Evolutionary conservation across 2,888 invertebrate species (phyloP).

Genomic region (Slavum lentiscoides): DNA sequence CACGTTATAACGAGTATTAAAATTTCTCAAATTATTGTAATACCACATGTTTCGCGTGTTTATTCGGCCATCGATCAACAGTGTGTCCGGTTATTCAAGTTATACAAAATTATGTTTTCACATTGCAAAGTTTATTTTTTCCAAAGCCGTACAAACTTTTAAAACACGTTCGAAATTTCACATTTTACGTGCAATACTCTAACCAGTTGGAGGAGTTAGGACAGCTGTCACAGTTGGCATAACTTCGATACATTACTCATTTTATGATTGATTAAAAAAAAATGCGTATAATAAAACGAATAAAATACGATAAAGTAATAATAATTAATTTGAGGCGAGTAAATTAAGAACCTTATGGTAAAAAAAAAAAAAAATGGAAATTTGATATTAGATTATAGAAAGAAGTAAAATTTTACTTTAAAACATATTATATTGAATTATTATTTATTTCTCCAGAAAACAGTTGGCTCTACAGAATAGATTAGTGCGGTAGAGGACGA

Average conservation of each 20-base stretch:
- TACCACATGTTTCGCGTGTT: too few species aligned
- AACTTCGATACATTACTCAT: constrained; percentile 33
- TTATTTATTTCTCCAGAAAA: too few species aligned
- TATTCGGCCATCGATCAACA: constrained; percentile 27
- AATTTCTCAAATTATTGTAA: too few species aligned
- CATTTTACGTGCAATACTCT: constrained; percentile 11
- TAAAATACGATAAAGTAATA: background rate
- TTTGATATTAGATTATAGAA: too few species aligned
- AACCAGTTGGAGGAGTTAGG: constrained; percentile 22
- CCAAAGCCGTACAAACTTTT: constrained; percentile 15
- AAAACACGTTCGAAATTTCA: constrained; percentile 7
- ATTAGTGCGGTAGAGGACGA: too few species aligned
- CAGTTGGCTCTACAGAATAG: too few species aligned
- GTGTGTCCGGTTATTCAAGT: background rate
- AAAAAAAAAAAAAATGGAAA: background rate
- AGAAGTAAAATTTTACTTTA: too few species aligned
- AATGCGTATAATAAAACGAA: constrained; percentile 5
- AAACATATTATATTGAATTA: too few species aligned
- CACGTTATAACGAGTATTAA: too few species aligned
- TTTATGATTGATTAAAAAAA: constrained; percentile 30
- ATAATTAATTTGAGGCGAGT: background rate
- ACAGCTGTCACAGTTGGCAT: constrained; percentile 23
- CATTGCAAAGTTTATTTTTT: constrained; percentile 17
- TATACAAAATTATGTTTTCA: too few species aligned
- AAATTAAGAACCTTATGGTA: background rate